These are phyloP conservation scores for Sceliomorpha sp. DNA, from an alignment of 2,888 invertebrate species.

Conservation along the genomic window DNA sequence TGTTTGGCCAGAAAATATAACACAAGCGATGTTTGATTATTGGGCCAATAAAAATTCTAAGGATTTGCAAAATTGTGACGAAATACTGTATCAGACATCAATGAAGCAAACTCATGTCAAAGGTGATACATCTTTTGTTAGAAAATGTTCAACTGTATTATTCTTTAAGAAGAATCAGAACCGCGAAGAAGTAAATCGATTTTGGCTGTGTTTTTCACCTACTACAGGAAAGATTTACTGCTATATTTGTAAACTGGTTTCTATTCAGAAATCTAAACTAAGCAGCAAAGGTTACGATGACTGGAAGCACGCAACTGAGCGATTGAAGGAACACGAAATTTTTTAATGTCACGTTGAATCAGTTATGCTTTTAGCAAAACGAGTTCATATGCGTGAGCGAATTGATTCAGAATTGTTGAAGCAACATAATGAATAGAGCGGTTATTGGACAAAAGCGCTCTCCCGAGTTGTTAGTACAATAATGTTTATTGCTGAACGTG, in stretches of 20 bases:
- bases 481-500: slow-evolving; percentile 53
- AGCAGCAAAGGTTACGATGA: no score
- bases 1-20: no score
- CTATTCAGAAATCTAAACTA: no score
- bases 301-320: slow-evolving; percentile 49
- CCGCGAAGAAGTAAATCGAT: slow-evolving; percentile 39
- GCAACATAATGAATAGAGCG: no score
- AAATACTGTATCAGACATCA: slow-evolving; percentile 1
- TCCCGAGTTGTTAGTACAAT: slow-evolving; percentile 54
- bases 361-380: slow-evolving; percentile 21
- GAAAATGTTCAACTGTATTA: no score
- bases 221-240: slow-evolving; percentile 42
- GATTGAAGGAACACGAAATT: slow-evolving; percentile 42
- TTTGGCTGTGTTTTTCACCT: slow-evolving; percentile 54
- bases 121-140: no score
- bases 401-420: slow-evolving; percentile 26
- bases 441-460: slow-evolving; percentile 55
- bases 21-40: no score
- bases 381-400: slow-evolving; percentile 9
- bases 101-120: no score
- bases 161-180: no score
- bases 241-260: slow-evolving; percentile 53
- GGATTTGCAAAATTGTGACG: slow-evolving; percentile 9
- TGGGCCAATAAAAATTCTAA: slow-evolving; percentile 9
- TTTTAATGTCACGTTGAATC: slow-evolving; percentile 35